These are phyloP conservation scores for Nephila pilipes DNA, from an alignment of 1,140 invertebrate genomes.

Conservation along the genomic window DNA sequence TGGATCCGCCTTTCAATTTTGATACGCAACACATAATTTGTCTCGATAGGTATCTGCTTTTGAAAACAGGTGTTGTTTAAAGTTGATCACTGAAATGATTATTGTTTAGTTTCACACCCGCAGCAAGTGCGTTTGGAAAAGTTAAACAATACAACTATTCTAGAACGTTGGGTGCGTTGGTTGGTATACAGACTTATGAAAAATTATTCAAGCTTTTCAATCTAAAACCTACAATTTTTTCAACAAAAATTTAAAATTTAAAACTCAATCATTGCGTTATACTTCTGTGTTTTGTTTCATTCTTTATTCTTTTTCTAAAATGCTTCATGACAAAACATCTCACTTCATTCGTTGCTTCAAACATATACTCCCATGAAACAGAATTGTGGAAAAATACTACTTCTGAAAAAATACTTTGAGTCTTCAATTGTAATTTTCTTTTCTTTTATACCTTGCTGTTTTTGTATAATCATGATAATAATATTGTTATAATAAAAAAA, in stretches of 20 bases:
- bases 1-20: neutral
- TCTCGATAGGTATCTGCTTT: neutral
- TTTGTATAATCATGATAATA: too few species aligned
- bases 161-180: neutral
- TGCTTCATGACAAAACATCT: neutral
- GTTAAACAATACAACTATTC: neutral
- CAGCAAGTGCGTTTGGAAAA: neutral
- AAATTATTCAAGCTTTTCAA: too few species aligned
- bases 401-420: too few species aligned
- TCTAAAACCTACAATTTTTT: neutral
- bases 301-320: neutral
- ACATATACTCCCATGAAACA: neutral
- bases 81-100: neutral
- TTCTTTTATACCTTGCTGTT: too few species aligned
- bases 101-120: neutral
- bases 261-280: neutral
- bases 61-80: neutral
- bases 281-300: neutral
- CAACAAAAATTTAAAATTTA: neutral
- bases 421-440: too few species aligned
- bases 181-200: neutral
- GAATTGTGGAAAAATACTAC: neutral
- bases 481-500: too few species aligned
- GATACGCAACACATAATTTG: neutral
- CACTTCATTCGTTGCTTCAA: neutral